Evolutionary conservation across 2,113 vertebrate species (phyloP).

Genomic region (Nicator chloris): DNA sequence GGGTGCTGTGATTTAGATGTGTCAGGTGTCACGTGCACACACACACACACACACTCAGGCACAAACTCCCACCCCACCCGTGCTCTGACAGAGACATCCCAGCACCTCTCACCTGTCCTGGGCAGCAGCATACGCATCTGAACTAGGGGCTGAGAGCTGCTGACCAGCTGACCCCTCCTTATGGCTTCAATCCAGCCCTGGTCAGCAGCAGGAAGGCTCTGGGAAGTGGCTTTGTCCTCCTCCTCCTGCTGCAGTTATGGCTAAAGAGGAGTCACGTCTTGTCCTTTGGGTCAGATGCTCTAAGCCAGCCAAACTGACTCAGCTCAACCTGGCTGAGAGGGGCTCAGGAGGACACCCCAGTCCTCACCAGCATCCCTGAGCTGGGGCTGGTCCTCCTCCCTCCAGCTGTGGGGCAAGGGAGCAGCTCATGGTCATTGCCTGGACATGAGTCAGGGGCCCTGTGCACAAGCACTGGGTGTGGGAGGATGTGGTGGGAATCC

Average conservation of each 20-base stretch:
- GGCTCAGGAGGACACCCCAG: background rate
- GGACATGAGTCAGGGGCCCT: too few relatives aligned
- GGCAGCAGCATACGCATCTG: background rate
- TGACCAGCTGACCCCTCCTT: background rate
- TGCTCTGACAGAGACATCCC: background rate
- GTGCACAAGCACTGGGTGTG: too few relatives aligned
- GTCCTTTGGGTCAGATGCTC: background rate
- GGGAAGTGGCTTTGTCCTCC: background rate
- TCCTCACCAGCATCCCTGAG: background rate
- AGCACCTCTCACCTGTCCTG: background rate
- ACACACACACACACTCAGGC: too few relatives aligned
- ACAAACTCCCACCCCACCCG: accelerated
- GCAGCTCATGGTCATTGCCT: background rate
- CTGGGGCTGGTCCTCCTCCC: background rate
- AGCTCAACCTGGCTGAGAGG: background rate
- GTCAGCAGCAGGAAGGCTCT: background rate
- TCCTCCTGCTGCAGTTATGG: background rate
- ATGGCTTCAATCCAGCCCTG: background rate
- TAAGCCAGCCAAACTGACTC: background rate
- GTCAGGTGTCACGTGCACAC: background rate
- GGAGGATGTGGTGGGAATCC: accelerated
- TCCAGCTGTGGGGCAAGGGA: background rate
- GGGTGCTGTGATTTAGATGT: background rate
- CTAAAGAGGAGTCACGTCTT: background rate
- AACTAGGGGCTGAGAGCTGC: background rate